Evolutionary conservation across 2,888 invertebrate species (phyloP).

Genomic region (Nymphalis polychloros): DNA sequence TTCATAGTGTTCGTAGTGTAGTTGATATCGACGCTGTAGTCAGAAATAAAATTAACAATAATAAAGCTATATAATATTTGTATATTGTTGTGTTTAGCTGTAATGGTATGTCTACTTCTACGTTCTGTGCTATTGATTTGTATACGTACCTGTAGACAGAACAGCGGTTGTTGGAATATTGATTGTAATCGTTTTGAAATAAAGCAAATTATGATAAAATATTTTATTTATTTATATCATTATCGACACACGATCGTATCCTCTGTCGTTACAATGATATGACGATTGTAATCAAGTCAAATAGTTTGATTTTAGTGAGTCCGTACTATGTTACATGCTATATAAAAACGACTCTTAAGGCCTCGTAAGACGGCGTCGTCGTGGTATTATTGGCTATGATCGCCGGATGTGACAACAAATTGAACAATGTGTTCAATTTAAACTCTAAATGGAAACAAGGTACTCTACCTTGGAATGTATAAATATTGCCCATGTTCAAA

Average conservation of each 20-base stretch:
- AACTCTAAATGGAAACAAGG: too few relatives aligned
- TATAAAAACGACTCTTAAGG: too few relatives aligned
- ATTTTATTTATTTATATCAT: constrained; percentile 38
- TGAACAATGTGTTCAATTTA: too few relatives aligned
- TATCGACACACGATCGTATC: neutral
- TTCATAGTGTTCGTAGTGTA: neutral
- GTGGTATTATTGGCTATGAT: too few relatives aligned
- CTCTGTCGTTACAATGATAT: constrained; percentile 18
- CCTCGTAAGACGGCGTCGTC: too few relatives aligned
- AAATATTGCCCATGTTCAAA: too few relatives aligned
- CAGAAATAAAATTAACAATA: constrained; percentile 1
- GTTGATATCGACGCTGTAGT: neutral
- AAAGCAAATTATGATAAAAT: constrained; percentile 47
- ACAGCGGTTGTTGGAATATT: neutral
- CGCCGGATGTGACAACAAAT: too few relatives aligned
- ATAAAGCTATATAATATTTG: constrained; percentile 4
- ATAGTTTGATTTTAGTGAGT: too few relatives aligned
- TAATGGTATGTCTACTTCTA: neutral
- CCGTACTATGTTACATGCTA: too few relatives aligned
- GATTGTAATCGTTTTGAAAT: constrained; percentile 40
- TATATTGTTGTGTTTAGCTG: neutral
- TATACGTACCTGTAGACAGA: neutral
- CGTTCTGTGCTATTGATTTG: neutral
- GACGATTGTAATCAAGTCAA: neutral
- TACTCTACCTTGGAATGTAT: too few relatives aligned